phyloP scores from a whole-genome alignment of 2,113 vertebrate genomes.

The Zosterops borbonicus region DNA sequence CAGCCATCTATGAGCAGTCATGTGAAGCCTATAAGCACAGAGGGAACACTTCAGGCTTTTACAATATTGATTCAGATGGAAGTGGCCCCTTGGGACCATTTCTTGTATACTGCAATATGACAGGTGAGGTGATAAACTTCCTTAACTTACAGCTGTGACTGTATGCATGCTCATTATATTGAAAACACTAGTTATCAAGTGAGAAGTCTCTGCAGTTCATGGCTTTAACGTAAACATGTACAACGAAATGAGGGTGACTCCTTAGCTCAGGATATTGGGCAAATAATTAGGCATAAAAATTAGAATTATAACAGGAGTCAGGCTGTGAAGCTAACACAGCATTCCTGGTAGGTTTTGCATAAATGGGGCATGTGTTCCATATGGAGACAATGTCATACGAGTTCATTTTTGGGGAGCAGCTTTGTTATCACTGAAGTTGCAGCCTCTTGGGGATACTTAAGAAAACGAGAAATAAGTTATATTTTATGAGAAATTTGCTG shows the following conservation, averaged over 20 bases:
- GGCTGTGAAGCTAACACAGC: background rate
- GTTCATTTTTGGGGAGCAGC: background rate
- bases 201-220: background rate
- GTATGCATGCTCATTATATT: constrained; percentile 5
- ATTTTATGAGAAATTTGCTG: background rate
- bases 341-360: background rate
- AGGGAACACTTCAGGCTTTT: constrained; percentile 89
- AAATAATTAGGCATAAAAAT: constrained; percentile 5
- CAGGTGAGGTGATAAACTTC: constrained; percentile 80
- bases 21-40: constrained; percentile 94
- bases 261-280: background rate
- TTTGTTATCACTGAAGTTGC: background rate
- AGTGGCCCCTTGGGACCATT: constrained; percentile 88
- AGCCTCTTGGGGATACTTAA: background rate
- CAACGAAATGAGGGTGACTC: constrained; percentile 5
- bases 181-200: constrained; percentile 2
- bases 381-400: background rate
- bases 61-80: constrained; percentile 90
- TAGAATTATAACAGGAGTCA: background rate
- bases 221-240: background rate
- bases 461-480: background rate
- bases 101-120: constrained; percentile 93
- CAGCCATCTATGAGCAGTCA: constrained; percentile 91
- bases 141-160: constrained; percentile 22
- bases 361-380: background rate